Evolutionary conservation across 2,797 vertebrate species (phyloP), one percentile per base, ranked within the genome.

Genomic region (Neosilurus mollespiculum): DNA sequence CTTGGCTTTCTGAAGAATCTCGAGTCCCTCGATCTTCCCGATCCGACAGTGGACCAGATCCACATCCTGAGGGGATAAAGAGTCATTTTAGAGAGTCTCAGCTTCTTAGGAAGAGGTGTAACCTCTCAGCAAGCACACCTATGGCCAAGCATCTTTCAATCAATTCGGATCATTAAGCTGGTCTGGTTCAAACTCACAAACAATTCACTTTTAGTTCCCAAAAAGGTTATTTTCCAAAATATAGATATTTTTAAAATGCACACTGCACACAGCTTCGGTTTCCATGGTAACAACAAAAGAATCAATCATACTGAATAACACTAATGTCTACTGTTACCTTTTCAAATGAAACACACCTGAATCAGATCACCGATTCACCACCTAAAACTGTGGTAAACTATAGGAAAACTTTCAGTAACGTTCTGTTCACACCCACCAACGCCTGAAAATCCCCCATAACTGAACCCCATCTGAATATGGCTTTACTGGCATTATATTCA

Each of bases 41-140:
- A 99, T 99, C 86, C 97, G 96, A 91, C 96, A 98, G 86, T 99
- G 98, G 91, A 99, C 97, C 88, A 99, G 94, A 92, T 99, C 98
- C 86, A 99, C 95, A 87, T 99, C 98, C 98, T 99, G 86, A 66
- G 93, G 89, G 71, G 37, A 90, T 62, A 83, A 85, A 18, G 75
- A 78, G 26, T 72, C 15, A 10, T 22, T 69, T 34, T 22, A 69
- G 22, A 69, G 30, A 9, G 53, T 56, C 51, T 26, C 9, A 26
- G n/a, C 1, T 20, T 51, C 4, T 49, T 14, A 7, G 22, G 11
- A 12, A 11, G 11, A 18, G 69, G 16, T 9, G 18, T 34, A 18
- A 69, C 18, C 9, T 37, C 34, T 70, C 20, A 49, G 5, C 66
- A 43, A 1, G 18, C 1, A 3, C 18, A 20, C 18, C 9, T 69